Base-by-base conservation (phyloP, 92 coral and sea anemone species). In the Pocillopora grandis region DNA sequence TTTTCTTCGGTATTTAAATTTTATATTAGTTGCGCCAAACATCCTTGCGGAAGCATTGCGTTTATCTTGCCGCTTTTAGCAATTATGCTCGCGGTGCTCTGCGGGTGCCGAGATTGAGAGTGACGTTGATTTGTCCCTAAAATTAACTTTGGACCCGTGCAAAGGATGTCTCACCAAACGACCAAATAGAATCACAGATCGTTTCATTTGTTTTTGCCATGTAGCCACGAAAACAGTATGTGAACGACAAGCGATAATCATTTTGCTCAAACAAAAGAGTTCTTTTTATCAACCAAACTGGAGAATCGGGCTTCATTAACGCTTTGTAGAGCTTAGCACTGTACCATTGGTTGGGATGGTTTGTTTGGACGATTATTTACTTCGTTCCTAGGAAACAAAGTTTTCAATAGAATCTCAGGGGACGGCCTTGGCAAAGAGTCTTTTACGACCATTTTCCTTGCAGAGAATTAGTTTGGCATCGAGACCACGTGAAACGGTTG, bases 181-280 rank as follows among this genome's bases (percentile, higher is more conserved):
- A 20, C 33, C 70, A 66, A 66, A 66, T 21, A 3, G 10, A 59
- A 59, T 59, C 18, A 10, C 11, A 2, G 13, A 14, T 66, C 27
- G 21, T 66, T 20, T 2, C 12, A 7, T 19, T 21, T 20, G 9
- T n/a, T 66, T 66, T 66, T 33, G 21, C 14, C 27, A n/a, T 27
- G 76, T 71, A 36, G 15, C 64, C 12, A 20, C 18, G 65, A 21
- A 23, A 75, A 56, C 78, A 75, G 31, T n/a, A 20, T 23, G 1
- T 75, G 63, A 20, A 62, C 78, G 52, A 13, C 63, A 75, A 75
- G 78, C 31, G 78, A 16, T 75, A 75, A 75, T 75, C 17, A 75
- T 37, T 20, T 75, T 13, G 21, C 6, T 12, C 31, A 55, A 74
- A 74, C 77, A 74, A 74, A 49, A 20, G 23, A 17, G 4, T 60